Evolutionary conservation across 1,140 invertebrate genomes (phyloP).

Genomic region (Drosophila albomicans): DNA sequence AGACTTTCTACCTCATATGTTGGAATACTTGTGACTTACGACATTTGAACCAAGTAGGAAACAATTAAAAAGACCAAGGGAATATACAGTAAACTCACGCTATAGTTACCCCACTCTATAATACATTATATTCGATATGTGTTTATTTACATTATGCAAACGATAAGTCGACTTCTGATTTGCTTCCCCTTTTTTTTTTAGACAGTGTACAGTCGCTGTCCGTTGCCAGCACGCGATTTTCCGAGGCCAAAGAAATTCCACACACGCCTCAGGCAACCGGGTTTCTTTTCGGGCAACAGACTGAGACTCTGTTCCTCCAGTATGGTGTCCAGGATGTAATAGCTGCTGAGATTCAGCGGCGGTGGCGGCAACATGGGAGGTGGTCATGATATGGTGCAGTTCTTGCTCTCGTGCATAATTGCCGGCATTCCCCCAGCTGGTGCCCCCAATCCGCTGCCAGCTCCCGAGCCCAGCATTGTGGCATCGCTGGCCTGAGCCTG

Average conservation of each 20-base stretch:
- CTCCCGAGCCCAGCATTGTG: not conserved
- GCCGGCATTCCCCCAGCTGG: slow-evolving; percentile 47
- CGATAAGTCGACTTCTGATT: not conserved
- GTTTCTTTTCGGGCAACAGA: slow-evolving; percentile 77
- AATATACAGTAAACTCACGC: slow-evolving; percentile 3
- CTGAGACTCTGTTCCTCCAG: slow-evolving; percentile 78
- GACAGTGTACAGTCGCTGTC: slow-evolving; percentile 60
- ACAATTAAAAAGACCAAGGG: not conserved
- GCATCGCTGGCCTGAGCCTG: slow-evolving; percentile 82
- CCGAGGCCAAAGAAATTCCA: slow-evolving; percentile 78
- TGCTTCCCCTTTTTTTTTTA: slow-evolving; percentile 2
- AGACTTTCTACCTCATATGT: slow-evolving; percentile 3
- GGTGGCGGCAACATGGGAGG: slow-evolving; percentile 80
- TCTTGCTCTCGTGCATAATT: slow-evolving; percentile 76
- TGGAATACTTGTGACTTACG: slow-evolving; percentile 18
- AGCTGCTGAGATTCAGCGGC: slow-evolving; percentile 78
- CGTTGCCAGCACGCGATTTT: slow-evolving; percentile 42
- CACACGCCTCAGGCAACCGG: slow-evolving; percentile 73
- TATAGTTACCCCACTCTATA: slow-evolving; percentile 28
- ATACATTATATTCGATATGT: slow-evolving; percentile 67
- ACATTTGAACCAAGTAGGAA: not conserved
- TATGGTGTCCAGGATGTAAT: slow-evolving; percentile 81
- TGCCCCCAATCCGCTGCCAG: slow-evolving; percentile 20
- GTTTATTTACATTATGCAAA: slow-evolving; percentile 63
- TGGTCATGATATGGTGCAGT: slow-evolving; percentile 84